Evolutionary conservation across 2,113 vertebrate species (phyloP), one percentile per base, ranked within the genome.

Genomic region (Perccottus glenii): DNA sequence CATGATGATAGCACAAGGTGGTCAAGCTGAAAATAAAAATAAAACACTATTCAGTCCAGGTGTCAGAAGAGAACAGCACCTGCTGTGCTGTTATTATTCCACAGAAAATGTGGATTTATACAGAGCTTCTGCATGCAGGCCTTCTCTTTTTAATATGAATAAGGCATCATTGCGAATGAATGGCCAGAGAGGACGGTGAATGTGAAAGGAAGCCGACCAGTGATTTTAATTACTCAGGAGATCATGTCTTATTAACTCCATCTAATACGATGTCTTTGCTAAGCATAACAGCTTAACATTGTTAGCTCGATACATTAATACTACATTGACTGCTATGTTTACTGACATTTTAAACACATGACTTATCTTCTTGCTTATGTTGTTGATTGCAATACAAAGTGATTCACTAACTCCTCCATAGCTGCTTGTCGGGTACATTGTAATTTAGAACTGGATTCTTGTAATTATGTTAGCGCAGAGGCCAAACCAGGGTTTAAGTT

Each of bases 91-190:
- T 80, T 73, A 70, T 80, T 73, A 5, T 27, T 10, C 36, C 32
- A 8, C 52, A 53, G 52, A 74, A 70, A 57, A 68, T 64, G 10
- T 0, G n/a, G 14, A 51, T 77, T 77, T 60, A 74, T 36, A 8
- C 48, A 9, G 40, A 42, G 42, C 62, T 45, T 77, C 48, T 36
- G 69, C 69, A 14, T 44, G 5, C 49, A 9, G 43, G 60, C 65
- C 46, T 73, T 67, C 47, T 50, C 66, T 60, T 35, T 60, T 77
- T 40, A 73, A 87, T 83, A 83, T 81, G 80, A 75, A 87, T 87
- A 66, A 68, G 55, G 60, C 58, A 67, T 75, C 9, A 77, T 73
- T 74, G 72, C 76, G 73, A 79, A 85, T 77, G 63, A 72, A 77
- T 73, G 58, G 52, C n/a, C 71, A 68, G 64, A 51, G 68, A 73